Conservation (phyloP, 2,888 invertebrate species). For the Platycnemis pennipes region DNA sequence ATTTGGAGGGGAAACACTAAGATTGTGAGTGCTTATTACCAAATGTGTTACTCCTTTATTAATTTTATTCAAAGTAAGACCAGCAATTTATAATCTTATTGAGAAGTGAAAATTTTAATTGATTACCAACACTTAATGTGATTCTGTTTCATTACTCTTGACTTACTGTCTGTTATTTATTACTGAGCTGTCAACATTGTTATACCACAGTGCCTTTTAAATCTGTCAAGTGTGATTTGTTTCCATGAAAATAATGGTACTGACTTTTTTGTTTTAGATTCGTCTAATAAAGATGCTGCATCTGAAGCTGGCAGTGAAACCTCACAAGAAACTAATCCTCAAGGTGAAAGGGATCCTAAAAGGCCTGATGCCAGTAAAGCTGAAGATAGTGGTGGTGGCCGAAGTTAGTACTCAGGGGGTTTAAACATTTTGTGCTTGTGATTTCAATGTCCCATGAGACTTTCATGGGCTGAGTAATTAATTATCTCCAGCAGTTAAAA, state of each 20-base stretch:
- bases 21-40: too few species aligned
- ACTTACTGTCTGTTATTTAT: too few species aligned
- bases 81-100: not conserved
- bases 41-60: too few species aligned
- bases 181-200: too few species aligned
- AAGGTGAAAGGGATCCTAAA: constrained; percentile 3
- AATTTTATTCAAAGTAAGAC: too few species aligned
- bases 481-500: not conserved
- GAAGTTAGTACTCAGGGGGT: constrained; percentile 47
- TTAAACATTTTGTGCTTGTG: constrained; percentile 25
- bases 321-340: not conserved
- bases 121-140: too few species aligned
- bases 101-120: not conserved
- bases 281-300: constrained; percentile 37
- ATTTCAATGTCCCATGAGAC: constrained; percentile 17
- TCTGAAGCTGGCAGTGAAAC: constrained; percentile 36
- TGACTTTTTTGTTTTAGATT: constrained; percentile 28
- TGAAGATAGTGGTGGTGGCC: constrained; percentile 29
- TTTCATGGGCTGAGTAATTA: constrained; percentile 42
- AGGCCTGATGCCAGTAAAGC: constrained; percentile 44
- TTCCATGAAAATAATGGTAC: not conserved
- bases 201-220: not conserved
- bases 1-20: too few species aligned
- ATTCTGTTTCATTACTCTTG: too few species aligned
- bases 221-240: too few species aligned